A percentile compares a stretch with the other conserved stretches of the same genome.
These are phyloP conservation scores for Lateolabrax maculatus DNA, from an alignment of 2,797 vertebrate species.

Conservation along the genomic window DNA sequence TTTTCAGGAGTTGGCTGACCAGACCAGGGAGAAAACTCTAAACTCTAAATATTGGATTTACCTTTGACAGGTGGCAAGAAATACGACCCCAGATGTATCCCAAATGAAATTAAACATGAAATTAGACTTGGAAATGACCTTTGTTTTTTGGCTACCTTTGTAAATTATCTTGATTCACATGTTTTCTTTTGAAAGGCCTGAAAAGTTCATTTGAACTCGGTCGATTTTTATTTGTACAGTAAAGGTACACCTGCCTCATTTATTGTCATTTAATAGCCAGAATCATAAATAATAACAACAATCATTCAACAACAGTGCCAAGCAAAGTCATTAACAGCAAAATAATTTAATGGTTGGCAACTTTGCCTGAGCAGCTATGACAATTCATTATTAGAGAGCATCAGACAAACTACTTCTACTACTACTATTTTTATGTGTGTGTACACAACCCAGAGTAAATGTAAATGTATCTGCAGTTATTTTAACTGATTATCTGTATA, in stretches of 20 bases:
- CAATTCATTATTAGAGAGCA: background rate
- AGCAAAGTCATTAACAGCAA: background rate
- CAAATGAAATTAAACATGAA: conserved; percentile 51
- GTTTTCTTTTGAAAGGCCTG: conserved; percentile 7
- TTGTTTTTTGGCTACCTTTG: conserved; percentile 16
- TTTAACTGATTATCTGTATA: conserved; percentile 23
- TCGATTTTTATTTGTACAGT: background rate
- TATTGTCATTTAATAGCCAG: background rate
- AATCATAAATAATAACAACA: background rate
- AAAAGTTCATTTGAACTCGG: background rate
- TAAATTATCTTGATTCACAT: background rate
- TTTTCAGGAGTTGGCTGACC: conserved; percentile 16
- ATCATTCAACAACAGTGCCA: background rate
- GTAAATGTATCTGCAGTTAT: conserved; percentile 11
- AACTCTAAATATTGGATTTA: conserved; percentile 40
- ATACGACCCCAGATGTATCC: conserved; percentile 18
- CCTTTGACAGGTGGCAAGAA: conserved; percentile 40
- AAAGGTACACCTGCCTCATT: background rate
- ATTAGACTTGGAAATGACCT: conserved; percentile 37
- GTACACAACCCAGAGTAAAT: background rate
- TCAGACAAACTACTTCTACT: background rate
- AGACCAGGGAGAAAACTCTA: background rate
- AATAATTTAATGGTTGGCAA: background rate
- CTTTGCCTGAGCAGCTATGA: background rate
- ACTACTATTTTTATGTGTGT: background rate